These are phyloP conservation scores for Spodoptera frugiperda DNA, from an alignment of 1,140 invertebrate genomes.

Conservation along the genomic window DNA sequence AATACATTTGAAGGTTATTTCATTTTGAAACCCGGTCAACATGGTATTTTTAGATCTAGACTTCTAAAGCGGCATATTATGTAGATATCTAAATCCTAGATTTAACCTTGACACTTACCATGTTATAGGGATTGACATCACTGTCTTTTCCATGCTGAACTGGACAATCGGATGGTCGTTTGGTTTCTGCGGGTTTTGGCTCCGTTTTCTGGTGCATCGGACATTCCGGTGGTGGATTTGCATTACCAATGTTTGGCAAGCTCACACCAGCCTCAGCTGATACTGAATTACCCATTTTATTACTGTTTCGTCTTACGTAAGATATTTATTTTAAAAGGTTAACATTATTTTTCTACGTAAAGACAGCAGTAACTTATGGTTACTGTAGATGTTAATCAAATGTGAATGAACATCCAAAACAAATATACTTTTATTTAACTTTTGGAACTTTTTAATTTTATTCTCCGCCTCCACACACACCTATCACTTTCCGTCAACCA, in stretches of 20 bases:
- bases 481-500: too few relatives aligned
- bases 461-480: too few relatives aligned
- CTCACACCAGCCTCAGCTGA: slow-evolving; percentile 85
- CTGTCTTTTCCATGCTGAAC: slow-evolving; percentile 85
- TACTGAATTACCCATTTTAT: slow-evolving; percentile 88
- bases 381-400: background rate
- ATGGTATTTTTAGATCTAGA: background rate
- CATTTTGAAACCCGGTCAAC: background rate
- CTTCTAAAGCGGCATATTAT: background rate
- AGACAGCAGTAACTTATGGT: background rate
- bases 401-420: too few relatives aligned
- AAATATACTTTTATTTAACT: too few relatives aligned
- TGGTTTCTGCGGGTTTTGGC: slow-evolving; percentile 59
- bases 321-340: slow-evolving; percentile 44
- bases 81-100: background rate
- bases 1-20: slow-evolving; percentile 20
- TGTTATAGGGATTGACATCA: slow-evolving; percentile 93
- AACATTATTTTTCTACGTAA: background rate
- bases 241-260: slow-evolving; percentile 66
- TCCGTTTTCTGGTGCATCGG: slow-evolving; percentile 89
- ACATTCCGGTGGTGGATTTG: slow-evolving; percentile 89
- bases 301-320: slow-evolving; percentile 74
- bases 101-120: slow-evolving; percentile 86
- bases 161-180: slow-evolving; percentile 88
- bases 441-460: too few relatives aligned